These are phyloP conservation scores for Phortica variegata DNA, from an alignment of 1,140 invertebrate species.

Conservation along the genomic window DNA sequence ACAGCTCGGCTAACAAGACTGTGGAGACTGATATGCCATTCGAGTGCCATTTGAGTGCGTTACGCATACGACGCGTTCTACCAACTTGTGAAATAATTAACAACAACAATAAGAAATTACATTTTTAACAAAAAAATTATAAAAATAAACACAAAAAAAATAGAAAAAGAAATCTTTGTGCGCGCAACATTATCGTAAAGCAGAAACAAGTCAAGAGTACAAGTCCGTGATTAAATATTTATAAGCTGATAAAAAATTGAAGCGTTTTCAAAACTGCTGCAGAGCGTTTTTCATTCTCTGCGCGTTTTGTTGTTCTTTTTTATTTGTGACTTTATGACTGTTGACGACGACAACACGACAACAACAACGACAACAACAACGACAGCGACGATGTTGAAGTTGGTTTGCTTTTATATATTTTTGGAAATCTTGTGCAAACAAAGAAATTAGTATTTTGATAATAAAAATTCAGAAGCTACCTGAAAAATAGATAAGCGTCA, in stretches of 20 bases:
- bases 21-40: too few relatives aligned
- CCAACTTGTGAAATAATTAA: too few relatives aligned
- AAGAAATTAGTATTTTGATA: constrained; percentile 55
- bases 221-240: constrained; percentile 54
- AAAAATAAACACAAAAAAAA: constrained; percentile 22
- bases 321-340: too few relatives aligned
- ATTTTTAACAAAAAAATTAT: constrained; percentile 17
- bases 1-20: too few relatives aligned
- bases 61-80: constrained; percentile 36
- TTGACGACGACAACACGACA: too few relatives aligned
- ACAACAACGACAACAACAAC: too few relatives aligned
- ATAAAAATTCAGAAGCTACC: constrained; percentile 54
- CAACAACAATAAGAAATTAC: constrained; percentile 22
- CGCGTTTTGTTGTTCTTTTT: too few relatives aligned
- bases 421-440: constrained; percentile 50
- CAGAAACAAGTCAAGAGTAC: constrained; percentile 28
- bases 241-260: constrained; percentile 49
- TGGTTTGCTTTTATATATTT: neutral
- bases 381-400: too few relatives aligned
- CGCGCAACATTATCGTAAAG: constrained; percentile 1
- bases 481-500: constrained; percentile 26
- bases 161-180: constrained; percentile 15
- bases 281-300: constrained; percentile 6
- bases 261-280: constrained; percentile 24
- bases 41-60: constrained; percentile 7